Conservation (phyloP, 2,888 invertebrate genomes). For the Leptothorax acervorum region DNA sequence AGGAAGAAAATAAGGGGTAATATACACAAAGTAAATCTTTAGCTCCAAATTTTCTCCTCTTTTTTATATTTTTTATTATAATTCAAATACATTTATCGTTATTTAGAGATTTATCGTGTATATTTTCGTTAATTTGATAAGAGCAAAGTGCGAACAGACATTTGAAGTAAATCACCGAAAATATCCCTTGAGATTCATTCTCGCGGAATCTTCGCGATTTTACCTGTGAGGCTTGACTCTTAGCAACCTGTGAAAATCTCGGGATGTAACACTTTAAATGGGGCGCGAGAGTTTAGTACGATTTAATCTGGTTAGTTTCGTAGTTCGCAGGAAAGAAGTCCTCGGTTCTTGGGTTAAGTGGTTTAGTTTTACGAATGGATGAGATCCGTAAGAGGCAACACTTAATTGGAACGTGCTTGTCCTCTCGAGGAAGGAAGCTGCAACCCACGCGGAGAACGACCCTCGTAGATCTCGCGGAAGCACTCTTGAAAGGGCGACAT, state of each 20-base stretch:
- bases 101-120: neutral
- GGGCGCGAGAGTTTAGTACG: constrained; percentile 63
- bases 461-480: constrained; percentile 61
- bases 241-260: constrained; percentile 44
- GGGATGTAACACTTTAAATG: constrained; percentile 51
- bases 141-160: neutral
- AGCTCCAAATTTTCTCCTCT: neutral
- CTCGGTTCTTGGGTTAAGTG: constrained; percentile 66
- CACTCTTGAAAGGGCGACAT: constrained; percentile 55
- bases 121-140: neutral
- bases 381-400: constrained; percentile 72
- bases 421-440: constrained; percentile 65
- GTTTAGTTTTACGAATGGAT: constrained; percentile 76
- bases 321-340: constrained; percentile 55
- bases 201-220: neutral
- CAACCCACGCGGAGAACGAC: constrained; percentile 46
- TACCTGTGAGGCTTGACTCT: constrained; percentile 10
- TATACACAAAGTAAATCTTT: neutral
- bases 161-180: neutral
- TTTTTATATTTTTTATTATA: neutral
- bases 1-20: neutral
- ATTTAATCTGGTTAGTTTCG: constrained; percentile 72
- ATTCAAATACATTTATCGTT: neutral
- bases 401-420: constrained; percentile 74
- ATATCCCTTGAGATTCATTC: neutral